Conservation (phyloP, 2,888 invertebrate genomes). For the Troides aeacus region DNA sequence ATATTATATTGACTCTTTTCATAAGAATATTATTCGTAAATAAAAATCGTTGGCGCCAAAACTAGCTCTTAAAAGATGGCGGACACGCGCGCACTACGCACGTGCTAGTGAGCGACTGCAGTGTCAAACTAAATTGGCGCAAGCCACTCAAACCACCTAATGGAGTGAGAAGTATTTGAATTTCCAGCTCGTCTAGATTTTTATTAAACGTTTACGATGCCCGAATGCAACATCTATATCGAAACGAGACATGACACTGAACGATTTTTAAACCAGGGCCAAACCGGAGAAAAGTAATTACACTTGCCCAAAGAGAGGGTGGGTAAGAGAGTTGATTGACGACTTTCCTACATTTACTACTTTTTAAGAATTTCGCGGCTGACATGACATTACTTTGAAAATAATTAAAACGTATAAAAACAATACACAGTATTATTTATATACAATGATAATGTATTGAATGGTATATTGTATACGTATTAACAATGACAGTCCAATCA, state of each 20-base stretch:
- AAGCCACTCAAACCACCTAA: slow-evolving; percentile 58
- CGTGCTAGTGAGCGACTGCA: slow-evolving; percentile 72
- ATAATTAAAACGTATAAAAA: background rate
- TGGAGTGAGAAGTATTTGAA: slow-evolving; percentile 42
- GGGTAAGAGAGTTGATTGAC: slow-evolving; percentile 28
- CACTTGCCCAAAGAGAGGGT: slow-evolving; percentile 17
- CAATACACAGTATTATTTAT: too few species aligned
- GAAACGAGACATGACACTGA: slow-evolving; percentile 11
- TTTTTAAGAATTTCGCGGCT: slow-evolving; percentile 13
- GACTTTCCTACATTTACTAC: slow-evolving; percentile 25
- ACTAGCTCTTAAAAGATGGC: slow-evolving; percentile 65
- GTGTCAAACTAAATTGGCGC: slow-evolving; percentile 72
- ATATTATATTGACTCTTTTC: slow-evolving; percentile 34
- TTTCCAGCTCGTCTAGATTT: slow-evolving; percentile 34
- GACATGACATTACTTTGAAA: background rate
- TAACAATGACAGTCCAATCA: too few species aligned
- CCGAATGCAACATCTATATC: slow-evolving; percentile 1
- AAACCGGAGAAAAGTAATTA: slow-evolving; percentile 26
- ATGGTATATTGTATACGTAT: too few species aligned
- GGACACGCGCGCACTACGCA: slow-evolving; percentile 72
- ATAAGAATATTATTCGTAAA: slow-evolving; percentile 27
- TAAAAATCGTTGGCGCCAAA: slow-evolving; percentile 60
- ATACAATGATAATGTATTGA: too few species aligned
- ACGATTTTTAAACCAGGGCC: slow-evolving; percentile 17
- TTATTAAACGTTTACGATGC: slow-evolving; percentile 26